A percentile compares a stretch with the other conserved stretches of the same genome.
phyloP scores from a whole-genome alignment of 2,888 invertebrate genomes.

The Argynnis bischoffii region DNA sequence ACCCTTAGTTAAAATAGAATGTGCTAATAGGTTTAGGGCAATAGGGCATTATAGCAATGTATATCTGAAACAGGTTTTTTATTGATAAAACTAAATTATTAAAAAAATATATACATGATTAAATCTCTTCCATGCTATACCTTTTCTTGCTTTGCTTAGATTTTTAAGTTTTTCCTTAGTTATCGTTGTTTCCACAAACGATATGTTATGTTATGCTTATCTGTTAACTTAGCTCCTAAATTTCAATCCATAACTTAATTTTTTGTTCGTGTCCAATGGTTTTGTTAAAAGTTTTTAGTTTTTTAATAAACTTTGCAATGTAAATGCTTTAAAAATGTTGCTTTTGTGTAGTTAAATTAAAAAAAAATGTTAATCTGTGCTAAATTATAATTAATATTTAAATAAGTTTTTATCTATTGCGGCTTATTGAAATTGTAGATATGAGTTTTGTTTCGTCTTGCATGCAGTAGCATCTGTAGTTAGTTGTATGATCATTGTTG shows the following conservation, averaged over 20 bases:
- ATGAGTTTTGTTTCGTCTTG: slow-evolving; percentile 10
- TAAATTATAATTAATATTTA: not conserved
- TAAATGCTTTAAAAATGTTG: slow-evolving; percentile 8
- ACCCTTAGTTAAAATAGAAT: not conserved
- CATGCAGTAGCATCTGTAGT: slow-evolving; percentile 14
- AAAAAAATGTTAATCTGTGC: not conserved
- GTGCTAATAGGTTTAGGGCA: slow-evolving; percentile 2
- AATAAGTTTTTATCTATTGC: not conserved
- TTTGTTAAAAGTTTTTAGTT: not conserved
- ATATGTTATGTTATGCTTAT: too few relatives aligned
- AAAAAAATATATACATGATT: not conserved
- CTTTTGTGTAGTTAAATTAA: slow-evolving; percentile 3
- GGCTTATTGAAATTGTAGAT: slow-evolving; percentile 7
- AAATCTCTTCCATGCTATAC: not conserved
- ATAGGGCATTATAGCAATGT: not conserved
- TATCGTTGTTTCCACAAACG: not conserved
- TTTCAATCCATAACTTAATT: too few relatives aligned
- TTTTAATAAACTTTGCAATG: slow-evolving; percentile 3
- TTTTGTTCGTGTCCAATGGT: too few relatives aligned
- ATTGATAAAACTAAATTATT: not conserved
- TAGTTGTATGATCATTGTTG: not conserved
- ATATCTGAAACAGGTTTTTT: not conserved
- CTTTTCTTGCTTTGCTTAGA: slow-evolving; percentile 8
- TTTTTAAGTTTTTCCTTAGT: not conserved
- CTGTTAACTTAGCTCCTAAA: too few relatives aligned